A percentile compares a stretch with the other conserved stretches of the same genome.
phyloP scores from a whole-genome alignment of 2,888 invertebrate species.

The Cheilosia vernalis region DNA sequence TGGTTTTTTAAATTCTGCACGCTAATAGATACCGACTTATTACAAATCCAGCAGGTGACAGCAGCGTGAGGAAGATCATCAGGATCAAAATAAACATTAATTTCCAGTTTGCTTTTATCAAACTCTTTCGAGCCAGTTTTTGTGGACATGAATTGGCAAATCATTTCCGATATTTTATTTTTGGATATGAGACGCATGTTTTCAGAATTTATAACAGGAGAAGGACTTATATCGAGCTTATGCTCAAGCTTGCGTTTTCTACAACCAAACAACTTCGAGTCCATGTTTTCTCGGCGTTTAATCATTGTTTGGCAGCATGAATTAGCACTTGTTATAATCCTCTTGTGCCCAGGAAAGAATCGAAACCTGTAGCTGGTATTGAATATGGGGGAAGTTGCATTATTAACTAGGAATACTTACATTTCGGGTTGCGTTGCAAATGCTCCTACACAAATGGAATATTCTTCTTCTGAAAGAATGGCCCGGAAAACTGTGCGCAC shows the following conservation, averaged over 20 bases:
- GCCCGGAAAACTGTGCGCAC: conserved; percentile 4
- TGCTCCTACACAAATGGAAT: not conserved
- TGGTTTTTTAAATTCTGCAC: conserved; percentile 1
- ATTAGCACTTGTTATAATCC: not conserved
- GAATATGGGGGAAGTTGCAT: not conserved
- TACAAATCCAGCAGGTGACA: conserved; percentile 15
- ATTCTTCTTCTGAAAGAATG: no score
- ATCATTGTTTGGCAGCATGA: not conserved
- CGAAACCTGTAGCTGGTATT: not conserved
- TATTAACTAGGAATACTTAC: not conserved
- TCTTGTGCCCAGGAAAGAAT: not conserved
- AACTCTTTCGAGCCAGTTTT: not conserved
- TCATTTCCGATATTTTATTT: no score
- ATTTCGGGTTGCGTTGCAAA: no score
- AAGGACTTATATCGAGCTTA: not conserved
- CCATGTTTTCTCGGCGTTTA: conserved; percentile 8
- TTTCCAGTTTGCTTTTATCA: conserved; percentile 6
- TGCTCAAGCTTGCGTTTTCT: not conserved
- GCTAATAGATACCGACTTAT: not conserved
- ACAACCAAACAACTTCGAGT: conserved; percentile 6
- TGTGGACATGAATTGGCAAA: no score
- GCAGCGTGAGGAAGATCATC: conserved; percentile 10
- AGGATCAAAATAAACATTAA: conserved; percentile 11
- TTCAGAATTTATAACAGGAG: not conserved
- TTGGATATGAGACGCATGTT: not conserved